Evolutionary conservation across 2,797 vertebrate species (phyloP).

Genomic region (Emydoidea blandingii): DNA sequence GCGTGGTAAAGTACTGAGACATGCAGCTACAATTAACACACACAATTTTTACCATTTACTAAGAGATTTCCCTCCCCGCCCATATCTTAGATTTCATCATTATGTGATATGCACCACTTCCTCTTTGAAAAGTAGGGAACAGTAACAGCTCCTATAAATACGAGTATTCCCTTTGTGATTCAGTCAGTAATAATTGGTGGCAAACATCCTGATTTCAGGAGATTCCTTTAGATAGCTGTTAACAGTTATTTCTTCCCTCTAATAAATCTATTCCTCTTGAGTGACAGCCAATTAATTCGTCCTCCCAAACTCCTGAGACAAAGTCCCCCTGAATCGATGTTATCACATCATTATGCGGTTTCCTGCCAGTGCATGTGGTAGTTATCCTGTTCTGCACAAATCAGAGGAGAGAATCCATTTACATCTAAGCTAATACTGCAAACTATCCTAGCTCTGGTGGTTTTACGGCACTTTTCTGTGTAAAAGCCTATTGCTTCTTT

Average conservation of each 20-base stretch:
- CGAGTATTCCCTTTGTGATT: not conserved
- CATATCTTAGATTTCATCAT: not conserved
- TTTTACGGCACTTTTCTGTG: not conserved
- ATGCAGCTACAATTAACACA: not conserved
- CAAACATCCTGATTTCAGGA: constrained; percentile 10
- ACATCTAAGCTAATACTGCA: not conserved
- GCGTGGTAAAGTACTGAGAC: not conserved
- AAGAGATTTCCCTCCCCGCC: not conserved
- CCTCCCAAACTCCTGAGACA: not conserved
- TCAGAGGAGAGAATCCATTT: not conserved
- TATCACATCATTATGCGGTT: not conserved
- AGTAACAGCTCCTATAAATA: not conserved
- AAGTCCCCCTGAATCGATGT: not conserved
- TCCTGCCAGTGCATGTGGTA: not conserved
- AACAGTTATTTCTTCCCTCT: constrained; percentile 7
- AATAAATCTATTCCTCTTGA: not conserved
- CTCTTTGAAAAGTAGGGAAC: not conserved
- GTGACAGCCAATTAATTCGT: not conserved
- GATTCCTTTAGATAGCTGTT: not conserved
- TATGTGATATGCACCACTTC: not conserved
- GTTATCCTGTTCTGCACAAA: not conserved
- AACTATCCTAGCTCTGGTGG: not conserved
- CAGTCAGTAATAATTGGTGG: not conserved
- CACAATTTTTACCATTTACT: not conserved
- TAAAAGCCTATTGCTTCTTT: not conserved